A percentile compares a stretch with the other conserved stretches of the same genome.
phyloP scores from a whole-genome alignment of 2,113 vertebrate species.

The Micronycteris hirsuta region DNA sequence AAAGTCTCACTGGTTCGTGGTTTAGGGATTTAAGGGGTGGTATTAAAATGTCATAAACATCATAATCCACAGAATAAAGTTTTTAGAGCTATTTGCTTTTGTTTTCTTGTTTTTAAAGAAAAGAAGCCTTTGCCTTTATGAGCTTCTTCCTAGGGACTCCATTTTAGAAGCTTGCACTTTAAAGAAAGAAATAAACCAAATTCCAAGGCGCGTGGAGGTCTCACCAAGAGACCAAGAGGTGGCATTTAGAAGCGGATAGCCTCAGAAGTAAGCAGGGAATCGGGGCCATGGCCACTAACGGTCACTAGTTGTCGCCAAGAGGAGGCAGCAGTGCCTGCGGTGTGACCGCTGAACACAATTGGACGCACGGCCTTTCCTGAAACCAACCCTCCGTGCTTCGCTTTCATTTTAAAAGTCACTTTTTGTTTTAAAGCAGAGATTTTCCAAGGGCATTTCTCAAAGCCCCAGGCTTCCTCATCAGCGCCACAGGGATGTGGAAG shows the following conservation, averaged over 20 bases:
- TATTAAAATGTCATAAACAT: neutral
- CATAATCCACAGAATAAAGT: neutral
- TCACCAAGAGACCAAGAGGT: neutral
- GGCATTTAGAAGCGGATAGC: neutral
- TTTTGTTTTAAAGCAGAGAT: neutral
- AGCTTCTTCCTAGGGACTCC: neutral
- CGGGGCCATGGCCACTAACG: neutral
- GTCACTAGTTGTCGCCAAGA: too few species aligned
- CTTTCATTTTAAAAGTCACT: neutral
- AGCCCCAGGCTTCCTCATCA: neutral
- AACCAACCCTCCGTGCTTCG: neutral
- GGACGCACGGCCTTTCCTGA: neutral
- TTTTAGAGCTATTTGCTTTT: neutral
- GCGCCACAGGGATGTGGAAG: neutral
- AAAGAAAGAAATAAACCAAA: constrained; percentile 35
- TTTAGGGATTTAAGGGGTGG: neutral
- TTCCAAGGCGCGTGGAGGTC: neutral
- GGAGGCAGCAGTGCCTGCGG: neutral
- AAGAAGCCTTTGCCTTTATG: neutral
- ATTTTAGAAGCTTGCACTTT: neutral
- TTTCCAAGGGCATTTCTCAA: neutral
- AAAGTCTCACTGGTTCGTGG: neutral
- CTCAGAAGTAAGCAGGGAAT: neutral
- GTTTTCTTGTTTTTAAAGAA: constrained; percentile 15
- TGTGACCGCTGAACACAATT: neutral